phyloP scores from a whole-genome alignment of 2,113 vertebrate species.

The Odocoileus virginianus region DNA sequence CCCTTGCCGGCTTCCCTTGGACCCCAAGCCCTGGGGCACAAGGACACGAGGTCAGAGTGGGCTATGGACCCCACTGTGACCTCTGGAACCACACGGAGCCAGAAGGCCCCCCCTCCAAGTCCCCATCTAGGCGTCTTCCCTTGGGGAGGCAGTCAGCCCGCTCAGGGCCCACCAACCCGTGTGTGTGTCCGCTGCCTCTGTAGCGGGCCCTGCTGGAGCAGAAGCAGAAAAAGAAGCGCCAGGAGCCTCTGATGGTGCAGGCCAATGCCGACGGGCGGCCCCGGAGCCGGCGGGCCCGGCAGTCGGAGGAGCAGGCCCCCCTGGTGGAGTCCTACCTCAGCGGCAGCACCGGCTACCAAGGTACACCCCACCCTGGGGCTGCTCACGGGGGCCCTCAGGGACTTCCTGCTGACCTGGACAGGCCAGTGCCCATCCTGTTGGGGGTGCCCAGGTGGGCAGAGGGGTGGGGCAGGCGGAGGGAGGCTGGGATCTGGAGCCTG shows the following conservation, averaged over 20 bases:
- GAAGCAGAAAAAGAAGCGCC: conserved; percentile 98
- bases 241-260: conserved; percentile 99
- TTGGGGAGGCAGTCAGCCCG: background rate
- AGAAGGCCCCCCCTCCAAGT: background rate
- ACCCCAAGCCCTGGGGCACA: background rate
- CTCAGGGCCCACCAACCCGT: background rate
- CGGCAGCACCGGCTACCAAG: conserved; percentile 95
- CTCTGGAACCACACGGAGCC: background rate
- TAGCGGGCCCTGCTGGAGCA: conserved; percentile 95
- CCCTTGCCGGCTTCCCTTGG: background rate
- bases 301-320: conserved; percentile 96
- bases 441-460: background rate
- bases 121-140: background rate
- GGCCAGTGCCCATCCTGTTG: background rate
- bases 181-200: background rate
- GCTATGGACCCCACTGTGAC: background rate
- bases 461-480: fast-evolving
- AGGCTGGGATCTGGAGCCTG: background rate
- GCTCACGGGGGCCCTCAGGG: background rate
- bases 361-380: conserved; percentile 70
- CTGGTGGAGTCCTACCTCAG: conserved; percentile 97
- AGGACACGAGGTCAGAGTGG: background rate
- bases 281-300: conserved; percentile 89
- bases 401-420: background rate
- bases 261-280: conserved; percentile 93